Conservation (phyloP, 2,113 vertebrate species). For the Grallaria varia region DNA sequence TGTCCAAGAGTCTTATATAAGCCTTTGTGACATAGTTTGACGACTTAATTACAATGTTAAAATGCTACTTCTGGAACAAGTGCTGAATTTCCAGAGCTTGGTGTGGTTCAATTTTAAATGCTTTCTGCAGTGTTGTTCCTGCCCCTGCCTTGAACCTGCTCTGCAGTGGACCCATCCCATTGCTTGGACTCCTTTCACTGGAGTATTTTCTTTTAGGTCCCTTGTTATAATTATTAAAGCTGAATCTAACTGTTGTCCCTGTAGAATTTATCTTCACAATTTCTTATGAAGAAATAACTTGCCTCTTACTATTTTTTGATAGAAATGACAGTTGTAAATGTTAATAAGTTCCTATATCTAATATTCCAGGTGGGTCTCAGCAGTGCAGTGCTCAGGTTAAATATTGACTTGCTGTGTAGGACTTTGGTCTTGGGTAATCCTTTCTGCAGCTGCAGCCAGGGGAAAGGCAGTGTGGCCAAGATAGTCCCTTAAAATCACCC, state of each 20-base stretch:
- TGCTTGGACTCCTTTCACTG: neutral
- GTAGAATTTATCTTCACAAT: neutral
- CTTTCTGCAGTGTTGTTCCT: neutral
- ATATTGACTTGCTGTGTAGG: slow-evolving; percentile 36
- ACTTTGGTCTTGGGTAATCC: slow-evolving; percentile 12
- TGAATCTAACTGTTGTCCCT: neutral
- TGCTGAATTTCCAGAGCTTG: neutral
- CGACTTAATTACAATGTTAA: neutral
- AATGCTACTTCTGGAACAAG: neutral
- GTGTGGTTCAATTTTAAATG: neutral
- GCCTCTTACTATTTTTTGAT: neutral
- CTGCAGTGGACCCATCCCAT: neutral
- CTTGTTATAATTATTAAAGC: neutral
- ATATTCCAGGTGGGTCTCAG: neutral
- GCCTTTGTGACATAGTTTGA: neutral
- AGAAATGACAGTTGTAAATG: neutral
- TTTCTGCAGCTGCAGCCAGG: neutral
- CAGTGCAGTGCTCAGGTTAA: neutral
- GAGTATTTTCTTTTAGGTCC: neutral
- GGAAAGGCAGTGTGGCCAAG: neutral
- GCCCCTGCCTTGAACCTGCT: neutral
- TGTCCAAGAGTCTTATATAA: neutral
- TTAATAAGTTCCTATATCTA: neutral
- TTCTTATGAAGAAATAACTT: neutral
- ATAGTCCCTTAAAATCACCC: neutral